phyloP scores from a whole-genome alignment of 2,113 vertebrate genomes.

The Microcebus murinus region DNA sequence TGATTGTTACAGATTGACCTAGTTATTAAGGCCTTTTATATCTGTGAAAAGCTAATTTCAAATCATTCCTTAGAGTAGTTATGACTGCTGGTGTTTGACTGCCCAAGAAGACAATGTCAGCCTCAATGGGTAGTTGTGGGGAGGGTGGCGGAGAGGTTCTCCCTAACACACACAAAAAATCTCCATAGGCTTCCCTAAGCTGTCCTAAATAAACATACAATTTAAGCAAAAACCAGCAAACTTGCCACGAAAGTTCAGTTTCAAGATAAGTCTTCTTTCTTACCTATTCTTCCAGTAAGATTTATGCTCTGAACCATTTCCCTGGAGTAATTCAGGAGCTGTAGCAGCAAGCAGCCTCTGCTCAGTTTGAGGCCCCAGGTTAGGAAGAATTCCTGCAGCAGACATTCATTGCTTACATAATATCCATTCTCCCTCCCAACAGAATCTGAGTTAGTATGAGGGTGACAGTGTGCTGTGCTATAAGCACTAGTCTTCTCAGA shows the following conservation, averaged over 20 bases:
- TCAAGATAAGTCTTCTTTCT: not conserved
- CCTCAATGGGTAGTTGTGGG: not conserved
- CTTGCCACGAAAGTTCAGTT: not conserved
- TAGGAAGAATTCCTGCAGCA: not conserved
- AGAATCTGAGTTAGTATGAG: not conserved
- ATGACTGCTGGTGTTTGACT: not conserved
- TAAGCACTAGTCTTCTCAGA: not conserved
- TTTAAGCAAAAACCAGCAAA: not conserved
- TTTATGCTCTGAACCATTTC: not conserved
- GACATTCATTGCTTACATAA: not conserved
- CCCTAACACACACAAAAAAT: not conserved
- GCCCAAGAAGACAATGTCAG: not conserved
- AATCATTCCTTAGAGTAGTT: not conserved
- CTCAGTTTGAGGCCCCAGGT: not conserved
- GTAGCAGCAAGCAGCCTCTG: not conserved
- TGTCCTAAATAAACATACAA: not conserved
- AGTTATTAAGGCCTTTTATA: constrained; percentile 70
- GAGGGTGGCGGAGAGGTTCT: not conserved
- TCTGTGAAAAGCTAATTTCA: constrained; percentile 64
- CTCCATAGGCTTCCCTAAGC: not conserved
- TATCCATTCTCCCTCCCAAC: not conserved
- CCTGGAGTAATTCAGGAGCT: not conserved
- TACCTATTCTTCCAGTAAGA: not conserved
- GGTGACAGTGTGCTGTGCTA: not conserved
- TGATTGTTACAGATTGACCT: constrained; percentile 37